These are phyloP conservation scores for Artibeus lituratus DNA, from an alignment of 2,797 vertebrate species.

Conservation along the genomic window DNA sequence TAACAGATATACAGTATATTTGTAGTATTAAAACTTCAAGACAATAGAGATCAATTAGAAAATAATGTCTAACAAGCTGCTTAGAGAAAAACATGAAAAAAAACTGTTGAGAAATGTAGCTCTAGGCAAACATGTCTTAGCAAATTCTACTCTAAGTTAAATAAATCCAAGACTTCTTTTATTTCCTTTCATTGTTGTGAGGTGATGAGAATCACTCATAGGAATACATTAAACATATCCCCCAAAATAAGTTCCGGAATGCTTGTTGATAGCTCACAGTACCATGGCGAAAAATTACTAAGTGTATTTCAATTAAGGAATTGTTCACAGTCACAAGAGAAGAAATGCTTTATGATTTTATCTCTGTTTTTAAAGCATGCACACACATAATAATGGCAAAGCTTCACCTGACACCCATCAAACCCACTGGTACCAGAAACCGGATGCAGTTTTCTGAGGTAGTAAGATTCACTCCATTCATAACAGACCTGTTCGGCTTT, in stretches of 20 bases:
- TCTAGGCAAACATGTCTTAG: constrained; percentile 27
- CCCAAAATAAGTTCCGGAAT: not conserved
- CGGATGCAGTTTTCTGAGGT: not conserved
- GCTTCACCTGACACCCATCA: not conserved
- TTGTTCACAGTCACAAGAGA: not conserved
- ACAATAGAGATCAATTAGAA: not conserved
- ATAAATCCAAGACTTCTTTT: not conserved
- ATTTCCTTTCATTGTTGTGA: not conserved
- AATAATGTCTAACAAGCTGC: not conserved
- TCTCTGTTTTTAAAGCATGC: not conserved
- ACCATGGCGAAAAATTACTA: not conserved
- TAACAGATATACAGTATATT: not conserved
- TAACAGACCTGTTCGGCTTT: not conserved
- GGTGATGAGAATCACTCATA: not conserved
- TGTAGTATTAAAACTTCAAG: not conserved
- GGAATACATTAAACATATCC: not conserved
- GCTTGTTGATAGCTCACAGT: not conserved
- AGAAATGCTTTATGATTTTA: not conserved
- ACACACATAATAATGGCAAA: not conserved
- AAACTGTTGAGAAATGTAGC: not conserved
- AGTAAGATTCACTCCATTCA: not conserved
- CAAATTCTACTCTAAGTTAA: constrained; percentile 50
- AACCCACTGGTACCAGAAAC: not conserved
- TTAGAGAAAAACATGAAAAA: not conserved
- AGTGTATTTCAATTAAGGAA: not conserved